phyloP scores from a whole-genome alignment of 1,140 invertebrate genomes.

The Drosophila pseudoobscura region DNA sequence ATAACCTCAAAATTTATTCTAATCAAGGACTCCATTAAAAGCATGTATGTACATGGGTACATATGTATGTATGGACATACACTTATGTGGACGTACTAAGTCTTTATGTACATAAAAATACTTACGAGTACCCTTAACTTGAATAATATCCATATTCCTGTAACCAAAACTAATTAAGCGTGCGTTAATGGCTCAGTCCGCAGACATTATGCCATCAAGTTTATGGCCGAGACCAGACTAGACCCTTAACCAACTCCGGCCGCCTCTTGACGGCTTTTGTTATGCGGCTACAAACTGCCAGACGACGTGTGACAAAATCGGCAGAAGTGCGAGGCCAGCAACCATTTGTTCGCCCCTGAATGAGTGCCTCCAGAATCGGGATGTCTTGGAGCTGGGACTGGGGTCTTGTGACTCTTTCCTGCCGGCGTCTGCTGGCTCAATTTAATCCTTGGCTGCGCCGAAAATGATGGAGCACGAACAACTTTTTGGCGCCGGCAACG shows the following conservation, averaged over 20 bases:
- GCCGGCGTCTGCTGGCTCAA: slow-evolving; percentile 30
- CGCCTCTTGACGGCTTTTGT: slow-evolving; percentile 17
- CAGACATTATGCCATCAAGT: slow-evolving; percentile 9
- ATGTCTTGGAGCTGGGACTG: neutral
- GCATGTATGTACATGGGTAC: no score
- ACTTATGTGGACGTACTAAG: no score
- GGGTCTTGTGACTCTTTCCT: no score
- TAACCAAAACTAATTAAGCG: slow-evolving; percentile 11
- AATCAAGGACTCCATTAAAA: no score
- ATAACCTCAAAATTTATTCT: no score
- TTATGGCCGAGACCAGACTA: slow-evolving; percentile 8
- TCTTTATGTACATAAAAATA: no score
- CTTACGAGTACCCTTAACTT: neutral
- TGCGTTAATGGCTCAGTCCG: slow-evolving; percentile 21
- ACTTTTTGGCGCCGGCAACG: slow-evolving; percentile 65
- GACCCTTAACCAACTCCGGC: slow-evolving; percentile 9
- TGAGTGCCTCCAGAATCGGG: slow-evolving; percentile 26
- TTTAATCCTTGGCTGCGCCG: slow-evolving; percentile 62
- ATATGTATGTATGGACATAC: no score
- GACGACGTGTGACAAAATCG: slow-evolving; percentile 29
- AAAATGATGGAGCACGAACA: slow-evolving; percentile 52
- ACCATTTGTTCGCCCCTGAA: slow-evolving; percentile 39
- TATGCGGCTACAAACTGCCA: slow-evolving; percentile 19
- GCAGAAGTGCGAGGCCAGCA: slow-evolving; percentile 8
- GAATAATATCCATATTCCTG: neutral